Conservation (phyloP, 30 jellyfish, hydroid and myxozoan species). For the Rhopilema esculentum region DNA sequence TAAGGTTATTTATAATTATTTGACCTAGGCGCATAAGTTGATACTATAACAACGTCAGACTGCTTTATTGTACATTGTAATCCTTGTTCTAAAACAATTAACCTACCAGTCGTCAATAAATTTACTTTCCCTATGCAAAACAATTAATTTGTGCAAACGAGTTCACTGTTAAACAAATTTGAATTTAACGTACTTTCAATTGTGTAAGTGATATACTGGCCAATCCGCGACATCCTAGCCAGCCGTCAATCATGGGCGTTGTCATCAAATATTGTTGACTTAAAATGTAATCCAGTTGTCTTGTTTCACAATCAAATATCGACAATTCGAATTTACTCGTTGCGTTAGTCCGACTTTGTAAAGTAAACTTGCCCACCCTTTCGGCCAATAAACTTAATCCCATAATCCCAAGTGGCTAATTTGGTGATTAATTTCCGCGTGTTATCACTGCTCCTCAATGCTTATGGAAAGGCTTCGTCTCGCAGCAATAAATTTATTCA, state of each 20-base stretch:
- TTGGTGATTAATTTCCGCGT: slow-evolving; percentile 67
- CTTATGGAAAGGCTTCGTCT: slow-evolving; percentile 29
- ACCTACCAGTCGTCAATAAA: slow-evolving; percentile 59
- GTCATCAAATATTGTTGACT: slow-evolving; percentile 48
- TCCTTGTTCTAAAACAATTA: slow-evolving; percentile 56
- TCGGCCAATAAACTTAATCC: slow-evolving; percentile 65
- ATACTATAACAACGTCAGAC: slow-evolving; percentile 59
- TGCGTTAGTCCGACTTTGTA: slow-evolving; percentile 59
- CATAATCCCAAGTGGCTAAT: slow-evolving; percentile 62
- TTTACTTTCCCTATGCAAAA: slow-evolving; percentile 28
- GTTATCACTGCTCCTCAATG: slow-evolving; percentile 32
- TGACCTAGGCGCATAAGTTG: slow-evolving; percentile 70
- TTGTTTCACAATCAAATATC: slow-evolving; percentile 28
- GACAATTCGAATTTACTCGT: slow-evolving; percentile 68
- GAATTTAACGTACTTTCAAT: slow-evolving; percentile 38
- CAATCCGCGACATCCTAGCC: slow-evolving; percentile 32
- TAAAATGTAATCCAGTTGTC: slow-evolving; percentile 68
- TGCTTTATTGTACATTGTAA: slow-evolving; percentile 17
- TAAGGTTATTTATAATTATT: slow-evolving; percentile 39
- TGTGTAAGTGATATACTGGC: slow-evolving; percentile 47
- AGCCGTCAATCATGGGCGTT: slow-evolving; percentile 64
- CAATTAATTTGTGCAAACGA: slow-evolving; percentile 50
- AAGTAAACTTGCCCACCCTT: slow-evolving; percentile 84
- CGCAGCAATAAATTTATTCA: slow-evolving; percentile 2
- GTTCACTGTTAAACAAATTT: slow-evolving; percentile 38